These are phyloP conservation scores for Diglossa cyanea DNA, from an alignment of 2,797 vertebrate species.

Conservation along the genomic window DNA sequence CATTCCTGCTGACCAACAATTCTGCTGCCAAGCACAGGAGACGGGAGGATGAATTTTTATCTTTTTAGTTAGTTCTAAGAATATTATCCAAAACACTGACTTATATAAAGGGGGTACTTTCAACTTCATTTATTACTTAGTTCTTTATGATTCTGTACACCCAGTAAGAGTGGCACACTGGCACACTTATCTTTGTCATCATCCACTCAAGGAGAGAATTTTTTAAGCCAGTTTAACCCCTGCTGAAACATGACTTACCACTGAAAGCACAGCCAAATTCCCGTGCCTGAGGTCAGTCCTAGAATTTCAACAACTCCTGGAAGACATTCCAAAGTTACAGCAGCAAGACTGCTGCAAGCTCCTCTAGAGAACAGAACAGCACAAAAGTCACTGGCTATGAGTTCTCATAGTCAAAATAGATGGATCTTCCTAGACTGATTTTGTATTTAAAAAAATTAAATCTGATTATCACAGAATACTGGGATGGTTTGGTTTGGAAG, in stretches of 20 bases:
- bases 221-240: neutral
- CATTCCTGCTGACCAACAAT: conserved; percentile 53
- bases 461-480: neutral
- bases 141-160: neutral
- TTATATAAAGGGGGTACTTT: neutral
- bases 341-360: neutral
- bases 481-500: neutral
- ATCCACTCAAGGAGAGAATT: neutral
- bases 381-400: neutral
- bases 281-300: neutral
- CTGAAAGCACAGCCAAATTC: neutral
- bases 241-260: neutral
- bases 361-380: neutral
- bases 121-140: neutral
- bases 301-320: neutral
- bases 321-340: neutral
- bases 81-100: conserved; percentile 10
- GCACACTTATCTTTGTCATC: neutral
- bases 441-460: neutral
- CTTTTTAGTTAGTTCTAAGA: conserved; percentile 42
- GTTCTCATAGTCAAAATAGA: neutral
- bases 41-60: neutral
- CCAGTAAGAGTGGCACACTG: neutral
- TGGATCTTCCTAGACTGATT: neutral
- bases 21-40: conserved; percentile 40